Conservation (phyloP, 2,797 vertebrate genomes). For the Helostoma temminkii region DNA sequence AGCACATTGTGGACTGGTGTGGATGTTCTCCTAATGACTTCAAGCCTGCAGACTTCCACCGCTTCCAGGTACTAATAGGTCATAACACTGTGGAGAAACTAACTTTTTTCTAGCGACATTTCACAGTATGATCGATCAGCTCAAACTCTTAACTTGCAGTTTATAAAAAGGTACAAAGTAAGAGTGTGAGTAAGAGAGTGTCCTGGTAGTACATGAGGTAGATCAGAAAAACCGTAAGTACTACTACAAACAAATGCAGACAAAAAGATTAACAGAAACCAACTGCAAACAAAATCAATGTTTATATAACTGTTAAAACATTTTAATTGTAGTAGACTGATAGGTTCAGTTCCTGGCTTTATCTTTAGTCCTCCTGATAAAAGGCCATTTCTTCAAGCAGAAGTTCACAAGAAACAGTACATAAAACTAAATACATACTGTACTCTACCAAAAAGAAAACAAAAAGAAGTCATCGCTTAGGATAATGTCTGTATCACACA, state of each 20-base stretch:
- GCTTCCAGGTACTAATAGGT: slow-evolving; percentile 90
- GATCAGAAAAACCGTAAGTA: background rate
- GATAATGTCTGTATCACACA: background rate
- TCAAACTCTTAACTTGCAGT: background rate
- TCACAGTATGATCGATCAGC: background rate
- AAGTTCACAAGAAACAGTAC: too few species aligned
- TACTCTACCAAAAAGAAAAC: background rate
- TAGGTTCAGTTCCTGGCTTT: background rate
- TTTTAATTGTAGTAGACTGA: background rate
- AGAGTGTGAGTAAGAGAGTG: background rate
- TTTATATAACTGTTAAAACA: too few species aligned
- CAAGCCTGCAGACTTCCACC: slow-evolving; percentile 96
- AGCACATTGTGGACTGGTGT: slow-evolving; percentile 99
- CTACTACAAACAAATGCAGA: background rate
- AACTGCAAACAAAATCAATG: background rate
- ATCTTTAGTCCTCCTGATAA: background rate
- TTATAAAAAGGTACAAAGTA: background rate
- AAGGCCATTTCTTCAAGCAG: too few species aligned
- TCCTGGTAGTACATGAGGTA: background rate
- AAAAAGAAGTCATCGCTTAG: slow-evolving; percentile 7
- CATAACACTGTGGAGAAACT: background rate
- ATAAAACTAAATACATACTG: too few species aligned
- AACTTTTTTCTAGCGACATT: background rate
- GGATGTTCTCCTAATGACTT: slow-evolving; percentile 98
- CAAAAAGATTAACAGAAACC: background rate